Base-by-base conservation (phyloP, 2,113 vertebrate species). In the Sceloporus undulatus region DNA sequence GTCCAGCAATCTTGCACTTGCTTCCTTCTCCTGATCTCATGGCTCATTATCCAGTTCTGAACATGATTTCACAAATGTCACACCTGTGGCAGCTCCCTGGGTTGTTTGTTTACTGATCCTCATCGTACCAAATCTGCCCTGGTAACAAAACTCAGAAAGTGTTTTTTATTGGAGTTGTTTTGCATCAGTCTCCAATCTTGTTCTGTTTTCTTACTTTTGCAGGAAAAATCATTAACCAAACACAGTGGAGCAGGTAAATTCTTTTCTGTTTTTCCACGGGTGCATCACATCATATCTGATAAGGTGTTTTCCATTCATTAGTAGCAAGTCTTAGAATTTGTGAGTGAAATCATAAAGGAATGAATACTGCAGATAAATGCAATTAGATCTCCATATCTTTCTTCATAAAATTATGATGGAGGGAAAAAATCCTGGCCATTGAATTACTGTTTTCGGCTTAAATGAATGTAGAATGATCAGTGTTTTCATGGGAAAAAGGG, bases 141-240 rank as follows among this genome's bases (percentile, higher is more conserved):
- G 0, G 1, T 48, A 23, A 29, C 0, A 56, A 75, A 84, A 14
- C 78, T 76, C 56, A 75, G 14, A 23, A 75, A 73, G 16, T 75
- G 9, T 38, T 76, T 16, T 29, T 71, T 65, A 48, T 27, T 38
- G 18, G 29, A 29, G 48, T 42, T 70, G 27, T 74, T 34, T 25
- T 77, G 13, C 89, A 83, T 78, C 77, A 52, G 38, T 54, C 88
- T 40, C 59, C 54, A 88, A 40, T 84, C 86, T 88, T 92, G 25
- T 88, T 59, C 59, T 4, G 0, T 80, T 92, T 89, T 88, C 56
- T 92, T 42, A 21, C 0, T 9, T 79, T 70, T 90, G 73, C 78
- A 95, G 92, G 0, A 21, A 1, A 75, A n/a, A 3, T 91, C 5
- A 0, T 5, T 23, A 9, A 18, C 2, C 80, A 91, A 52, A 10